Base-by-base conservation (phyloP, 30 jellyfish, hydroid and myxozoan species). In the Aurelia aurita complex sp. Pacific region DNA sequence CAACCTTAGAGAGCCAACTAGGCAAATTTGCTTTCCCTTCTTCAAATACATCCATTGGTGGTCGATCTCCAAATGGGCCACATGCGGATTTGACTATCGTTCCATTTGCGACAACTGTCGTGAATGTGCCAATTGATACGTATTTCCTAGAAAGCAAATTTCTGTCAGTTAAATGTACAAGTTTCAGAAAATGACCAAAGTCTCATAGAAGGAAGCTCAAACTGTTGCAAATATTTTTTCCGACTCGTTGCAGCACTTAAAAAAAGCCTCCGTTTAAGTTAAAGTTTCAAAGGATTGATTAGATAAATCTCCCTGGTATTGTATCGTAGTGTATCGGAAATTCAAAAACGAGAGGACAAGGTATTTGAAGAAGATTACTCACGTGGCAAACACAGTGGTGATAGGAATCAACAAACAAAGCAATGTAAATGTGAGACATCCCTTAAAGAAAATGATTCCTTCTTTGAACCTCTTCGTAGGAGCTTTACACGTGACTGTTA, bases 51-150 rank as follows among this genome's bases (percentile, higher is more conserved):
- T 60, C 85, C 53, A 82, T 38, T 50, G 91, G 91, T 1, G 85
- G 67, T n/a, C 51, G 61, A 71, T 82, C 80, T 16, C 64, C 74
- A 65, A 82, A 82, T 8, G 91, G 91, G 6, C 91, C 91, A 46
- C 91, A 82, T 8, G 85, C 2, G 50, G 32, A 71, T 15, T 36
- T 71, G n/a, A 42, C 81, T 13, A 71, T 19, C 35, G 85, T 53
- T 15, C 81, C 73, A 40, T 68, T 35, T n/a, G 78, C 8, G 17
- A 11, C 17, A 4, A n/a, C 23, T 7, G 83, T 61, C 38, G 65
- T 57, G 33, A 70, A 18, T 15, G 42, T 64, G 10, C 85, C 91
- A 70, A 82, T 63, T 35, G 85, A 71, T 0, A 82, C 83, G 52
- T 82, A 82, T 66, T 68, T 50, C 53, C 89, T 80, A 32, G 23